Base-by-base conservation (phyloP, 2,797 vertebrate genomes). In the Champsocephalus gunnari region DNA sequence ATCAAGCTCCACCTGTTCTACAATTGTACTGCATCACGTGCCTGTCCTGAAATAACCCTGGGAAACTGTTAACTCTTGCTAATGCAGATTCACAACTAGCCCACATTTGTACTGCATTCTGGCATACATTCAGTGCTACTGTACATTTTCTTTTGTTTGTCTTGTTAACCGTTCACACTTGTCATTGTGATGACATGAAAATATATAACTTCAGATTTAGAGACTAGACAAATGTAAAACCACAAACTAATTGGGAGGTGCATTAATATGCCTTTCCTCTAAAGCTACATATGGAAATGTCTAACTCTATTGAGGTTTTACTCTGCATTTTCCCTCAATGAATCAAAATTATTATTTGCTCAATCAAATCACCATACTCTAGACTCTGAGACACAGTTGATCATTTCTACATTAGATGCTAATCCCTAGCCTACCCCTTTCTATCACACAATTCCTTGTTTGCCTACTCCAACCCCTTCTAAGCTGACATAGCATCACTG, bases 1-100 rank as follows among this genome's bases (percentile, higher is more conserved):
- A 1, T 61, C 13, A 32, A 12, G 17, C 17, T 71, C 2, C 44
- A 13, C 38, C 21, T 12, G 3, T 62, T 48, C 11, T 49, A 12
- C 16, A 45, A 5, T 59, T 50, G n/a, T 11, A 41, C 1, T 34
- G 9, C 21, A n/a, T 65, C 1, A 17, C 47, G 16, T 59, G 9
- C 62, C 49, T 19, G 66, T 72, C 75, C 9, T 62, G 19, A 47
- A 53, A 56, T 44, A 65, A 65, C 17, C 12, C n/a, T 65, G 1
- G 2, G 28, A 47, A 47, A 17, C 41, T 19, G 19, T 48, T 8
- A 12, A 19, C 5, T 43, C 45, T 38, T 47, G 12, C 50, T 3
- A 12, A 41, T 8, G 50, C 8, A 12, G 1, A 3, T 3, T 38
- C 9, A 34, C 21, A 59, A 3, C 38, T 14, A 34, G 28, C 1